Evolutionary conservation across 2,797 vertebrate genomes (phyloP).

Genomic region (Holocentrus rufus): DNA sequence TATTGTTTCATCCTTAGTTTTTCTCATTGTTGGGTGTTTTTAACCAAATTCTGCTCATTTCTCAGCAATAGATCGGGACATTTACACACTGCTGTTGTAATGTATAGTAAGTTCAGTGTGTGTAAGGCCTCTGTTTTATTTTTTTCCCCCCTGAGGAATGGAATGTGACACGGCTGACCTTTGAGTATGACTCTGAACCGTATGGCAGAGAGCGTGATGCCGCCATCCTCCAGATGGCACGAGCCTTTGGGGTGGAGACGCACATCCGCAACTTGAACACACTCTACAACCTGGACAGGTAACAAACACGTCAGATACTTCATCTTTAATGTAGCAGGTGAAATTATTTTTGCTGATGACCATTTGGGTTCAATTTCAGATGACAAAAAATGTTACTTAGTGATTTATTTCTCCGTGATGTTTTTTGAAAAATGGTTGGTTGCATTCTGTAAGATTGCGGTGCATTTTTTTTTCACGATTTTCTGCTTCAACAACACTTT

Average conservation of each 20-base stretch:
- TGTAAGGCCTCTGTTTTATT: background rate
- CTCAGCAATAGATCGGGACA: too few relatives aligned
- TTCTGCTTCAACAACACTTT: too few relatives aligned
- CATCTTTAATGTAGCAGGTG: background rate
- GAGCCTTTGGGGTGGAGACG: slow-evolving; percentile 67
- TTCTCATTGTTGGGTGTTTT: too few relatives aligned
- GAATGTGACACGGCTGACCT: slow-evolving; percentile 69
- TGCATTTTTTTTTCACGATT: too few relatives aligned
- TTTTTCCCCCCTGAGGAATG: slow-evolving; percentile 50
- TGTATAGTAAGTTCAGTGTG: background rate
- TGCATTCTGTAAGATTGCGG: too few relatives aligned
- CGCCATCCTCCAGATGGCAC: slow-evolving; percentile 69
- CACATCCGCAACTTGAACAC: slow-evolving; percentile 69
- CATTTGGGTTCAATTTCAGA: background rate
- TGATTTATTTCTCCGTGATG: background rate
- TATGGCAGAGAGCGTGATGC: slow-evolving; percentile 69
- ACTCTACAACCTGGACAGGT: slow-evolving; percentile 72
- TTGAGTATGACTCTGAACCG: slow-evolving; percentile 71
- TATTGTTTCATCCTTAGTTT: too few relatives aligned
- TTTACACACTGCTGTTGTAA: too few relatives aligned
- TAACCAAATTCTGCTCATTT: too few relatives aligned
- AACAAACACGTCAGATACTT: slow-evolving; percentile 1
- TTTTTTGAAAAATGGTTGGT: too few relatives aligned
- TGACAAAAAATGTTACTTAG: background rate
- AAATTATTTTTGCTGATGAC: background rate